These are phyloP conservation scores for Centrocercus urophasianus DNA, from an alignment of 2,113 vertebrate genomes.

Conservation along the genomic window DNA sequence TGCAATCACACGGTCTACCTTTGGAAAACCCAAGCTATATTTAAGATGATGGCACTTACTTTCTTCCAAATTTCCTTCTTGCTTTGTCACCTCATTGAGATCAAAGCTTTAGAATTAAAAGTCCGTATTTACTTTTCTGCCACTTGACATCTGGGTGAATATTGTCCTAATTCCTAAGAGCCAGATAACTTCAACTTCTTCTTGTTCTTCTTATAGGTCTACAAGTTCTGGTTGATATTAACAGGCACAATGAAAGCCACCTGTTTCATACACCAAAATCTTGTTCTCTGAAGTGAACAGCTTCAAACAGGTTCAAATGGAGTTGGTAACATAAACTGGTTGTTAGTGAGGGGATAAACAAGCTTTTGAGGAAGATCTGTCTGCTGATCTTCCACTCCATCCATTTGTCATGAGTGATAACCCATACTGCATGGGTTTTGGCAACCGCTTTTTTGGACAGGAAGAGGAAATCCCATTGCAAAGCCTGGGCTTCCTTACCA, in stretches of 20 bases:
- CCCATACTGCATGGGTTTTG: background rate
- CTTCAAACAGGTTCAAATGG: background rate
- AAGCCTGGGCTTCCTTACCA: background rate
- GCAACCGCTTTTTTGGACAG: background rate
- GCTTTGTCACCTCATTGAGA: background rate
- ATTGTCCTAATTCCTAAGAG: background rate
- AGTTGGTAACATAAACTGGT: background rate
- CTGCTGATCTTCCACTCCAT: background rate
- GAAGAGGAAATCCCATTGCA: background rate
- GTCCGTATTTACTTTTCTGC: background rate
- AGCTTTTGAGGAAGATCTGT: background rate
- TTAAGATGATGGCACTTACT: background rate
- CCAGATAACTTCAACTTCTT: background rate
- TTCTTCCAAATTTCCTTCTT: background rate
- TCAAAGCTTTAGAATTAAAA: background rate
- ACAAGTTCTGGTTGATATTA: background rate
- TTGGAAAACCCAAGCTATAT: background rate
- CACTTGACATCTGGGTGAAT: background rate
- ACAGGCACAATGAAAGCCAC: accelerated
- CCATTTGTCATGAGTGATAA: background rate
- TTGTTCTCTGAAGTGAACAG: background rate
- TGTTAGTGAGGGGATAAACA: background rate
- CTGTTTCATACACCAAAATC: background rate
- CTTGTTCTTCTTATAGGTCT: background rate
- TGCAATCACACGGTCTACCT: background rate